These are phyloP conservation scores for Periphyllus acericola DNA, from an alignment of 2,888 invertebrate species.

Conservation along the genomic window DNA sequence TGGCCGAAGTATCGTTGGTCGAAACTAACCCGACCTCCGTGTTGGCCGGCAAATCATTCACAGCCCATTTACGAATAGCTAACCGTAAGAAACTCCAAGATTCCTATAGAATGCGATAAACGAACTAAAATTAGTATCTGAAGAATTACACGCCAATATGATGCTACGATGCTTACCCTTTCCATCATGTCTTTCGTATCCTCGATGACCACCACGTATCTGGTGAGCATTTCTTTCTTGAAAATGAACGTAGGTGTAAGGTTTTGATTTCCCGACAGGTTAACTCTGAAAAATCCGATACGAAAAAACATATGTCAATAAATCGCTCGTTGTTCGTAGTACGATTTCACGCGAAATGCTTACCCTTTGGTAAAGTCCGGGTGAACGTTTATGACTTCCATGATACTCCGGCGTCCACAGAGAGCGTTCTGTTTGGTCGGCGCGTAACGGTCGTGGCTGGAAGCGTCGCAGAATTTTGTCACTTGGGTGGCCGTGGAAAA, in stretches of 20 bases:
- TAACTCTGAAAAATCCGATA: constrained; percentile 62
- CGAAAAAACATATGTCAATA: neutral
- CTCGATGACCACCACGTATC: constrained; percentile 72
- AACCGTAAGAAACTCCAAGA: constrained; percentile 73
- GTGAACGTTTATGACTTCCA: constrained; percentile 72
- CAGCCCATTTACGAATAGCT: constrained; percentile 73
- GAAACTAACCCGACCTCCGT: constrained; percentile 71
- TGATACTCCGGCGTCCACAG: constrained; percentile 72
- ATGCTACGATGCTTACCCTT: constrained; percentile 66
- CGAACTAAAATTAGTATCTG: neutral
- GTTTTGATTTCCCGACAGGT: constrained; percentile 65
- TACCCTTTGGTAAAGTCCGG: constrained; percentile 69
- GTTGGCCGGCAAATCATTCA: constrained; percentile 70
- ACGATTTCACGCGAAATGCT: constrained; percentile 54
- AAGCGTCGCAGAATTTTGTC: constrained; percentile 73
- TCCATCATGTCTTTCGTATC: constrained; percentile 72
- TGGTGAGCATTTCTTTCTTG: constrained; percentile 70
- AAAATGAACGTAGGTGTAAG: constrained; percentile 70
- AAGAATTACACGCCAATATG: neutral
- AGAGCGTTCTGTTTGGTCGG: constrained; percentile 76
- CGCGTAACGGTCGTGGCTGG: constrained; percentile 73
- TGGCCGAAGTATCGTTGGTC: constrained; percentile 68
- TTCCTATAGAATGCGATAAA: constrained; percentile 67
- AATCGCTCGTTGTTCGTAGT: neutral
- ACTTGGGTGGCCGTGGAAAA: constrained; percentile 70